Conservation (phyloP, 2,113 vertebrate genomes). For the Megaceryle torquata region DNA sequence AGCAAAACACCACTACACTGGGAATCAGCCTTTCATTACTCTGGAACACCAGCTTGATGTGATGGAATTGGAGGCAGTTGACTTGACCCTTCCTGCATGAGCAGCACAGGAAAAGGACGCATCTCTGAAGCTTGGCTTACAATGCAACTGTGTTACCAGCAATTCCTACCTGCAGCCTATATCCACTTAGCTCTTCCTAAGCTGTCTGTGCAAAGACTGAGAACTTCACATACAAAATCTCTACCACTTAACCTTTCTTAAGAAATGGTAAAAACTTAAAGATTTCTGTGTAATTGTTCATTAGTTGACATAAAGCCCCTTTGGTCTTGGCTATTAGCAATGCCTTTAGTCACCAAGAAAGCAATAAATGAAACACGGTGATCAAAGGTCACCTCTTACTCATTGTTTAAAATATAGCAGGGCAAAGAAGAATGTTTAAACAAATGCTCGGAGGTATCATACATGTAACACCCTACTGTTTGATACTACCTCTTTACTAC, state of each 20-base stretch:
- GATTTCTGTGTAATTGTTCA: not conserved
- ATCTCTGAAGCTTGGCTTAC: not conserved
- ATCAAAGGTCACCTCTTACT: slow-evolving; percentile 27
- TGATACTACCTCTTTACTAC: not conserved
- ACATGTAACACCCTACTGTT: not conserved
- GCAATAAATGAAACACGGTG: not conserved
- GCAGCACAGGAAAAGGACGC: rapidly evolving
- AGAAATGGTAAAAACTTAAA: not conserved
- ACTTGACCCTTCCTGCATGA: not conserved
- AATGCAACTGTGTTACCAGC: not conserved
- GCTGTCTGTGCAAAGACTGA: not conserved
- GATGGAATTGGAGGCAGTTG: not conserved
- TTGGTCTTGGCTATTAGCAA: not conserved
- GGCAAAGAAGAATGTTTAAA: slow-evolving; percentile 5
- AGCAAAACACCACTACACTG: not conserved
- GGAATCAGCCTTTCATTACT: not conserved
- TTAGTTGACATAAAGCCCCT: not conserved
- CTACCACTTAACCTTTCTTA: not conserved
- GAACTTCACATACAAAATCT: not conserved
- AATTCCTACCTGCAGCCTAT: not conserved
- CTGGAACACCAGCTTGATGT: not conserved
- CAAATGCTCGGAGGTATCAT: not conserved
- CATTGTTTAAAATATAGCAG: slow-evolving; percentile 12
- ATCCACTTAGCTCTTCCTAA: not conserved
- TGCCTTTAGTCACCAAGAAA: not conserved